These are phyloP conservation scores for Bucorvus abyssinicus DNA, from an alignment of 2,797 vertebrate genomes.

Conservation along the genomic window DNA sequence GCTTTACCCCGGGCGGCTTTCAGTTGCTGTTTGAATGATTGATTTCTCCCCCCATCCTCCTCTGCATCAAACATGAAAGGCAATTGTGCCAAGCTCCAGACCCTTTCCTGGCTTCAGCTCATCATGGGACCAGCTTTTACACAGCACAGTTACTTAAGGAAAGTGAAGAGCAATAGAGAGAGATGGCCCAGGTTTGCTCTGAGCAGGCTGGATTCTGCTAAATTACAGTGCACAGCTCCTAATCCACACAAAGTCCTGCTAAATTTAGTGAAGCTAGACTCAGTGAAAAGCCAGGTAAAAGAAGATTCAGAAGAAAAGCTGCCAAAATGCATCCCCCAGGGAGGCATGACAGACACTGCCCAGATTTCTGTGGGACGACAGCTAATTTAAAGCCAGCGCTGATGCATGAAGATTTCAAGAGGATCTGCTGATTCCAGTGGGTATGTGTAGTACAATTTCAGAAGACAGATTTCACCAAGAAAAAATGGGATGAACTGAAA, in stretches of 20 bases:
- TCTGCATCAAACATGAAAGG: neutral
- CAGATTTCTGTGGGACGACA: neutral
- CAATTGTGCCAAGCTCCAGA: neutral
- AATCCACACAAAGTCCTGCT: neutral
- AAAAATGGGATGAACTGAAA: neutral
- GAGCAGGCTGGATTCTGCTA: neutral
- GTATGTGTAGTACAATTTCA: neutral
- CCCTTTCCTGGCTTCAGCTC: neutral
- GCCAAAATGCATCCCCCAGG: neutral
- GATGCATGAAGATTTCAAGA: neutral
- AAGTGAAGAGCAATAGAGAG: neutral
- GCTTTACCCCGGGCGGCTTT: neutral
- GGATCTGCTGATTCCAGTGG: neutral
- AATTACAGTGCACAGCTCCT: neutral
- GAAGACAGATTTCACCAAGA: neutral
- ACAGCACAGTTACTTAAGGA: neutral
- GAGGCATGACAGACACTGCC: neutral
- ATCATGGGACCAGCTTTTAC: neutral
- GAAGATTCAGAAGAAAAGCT: neutral
- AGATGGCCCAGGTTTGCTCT: neutral
- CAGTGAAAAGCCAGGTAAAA: neutral
- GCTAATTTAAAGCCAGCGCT: neutral
- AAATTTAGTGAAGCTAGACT: neutral
- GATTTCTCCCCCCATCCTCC: neutral
- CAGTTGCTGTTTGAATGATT: neutral